Conservation (phyloP, 2,113 vertebrate species). For the Gymnarchus niloticus region DNA sequence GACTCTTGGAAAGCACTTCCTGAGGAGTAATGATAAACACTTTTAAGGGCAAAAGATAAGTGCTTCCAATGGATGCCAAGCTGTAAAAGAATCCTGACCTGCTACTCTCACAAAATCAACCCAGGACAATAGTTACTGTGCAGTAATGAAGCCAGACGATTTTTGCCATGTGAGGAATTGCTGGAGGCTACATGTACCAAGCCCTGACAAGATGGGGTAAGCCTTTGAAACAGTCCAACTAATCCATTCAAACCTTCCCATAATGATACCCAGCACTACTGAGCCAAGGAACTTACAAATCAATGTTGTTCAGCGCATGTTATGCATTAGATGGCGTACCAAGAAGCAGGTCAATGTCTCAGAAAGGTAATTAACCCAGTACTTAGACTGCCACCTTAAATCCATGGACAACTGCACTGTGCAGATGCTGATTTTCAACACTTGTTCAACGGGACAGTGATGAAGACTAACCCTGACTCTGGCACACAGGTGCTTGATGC, state of each 20-base stretch:
- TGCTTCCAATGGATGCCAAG: constrained; percentile 24
- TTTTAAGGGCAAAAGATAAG: constrained; percentile 35
- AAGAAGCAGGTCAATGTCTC: constrained; percentile 18
- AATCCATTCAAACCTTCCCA: not conserved
- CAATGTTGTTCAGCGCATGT: constrained; percentile 31
- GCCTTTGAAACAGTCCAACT: not conserved
- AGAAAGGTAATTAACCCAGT: constrained; percentile 24
- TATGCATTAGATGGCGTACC: constrained; percentile 28
- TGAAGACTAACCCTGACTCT: constrained; percentile 25
- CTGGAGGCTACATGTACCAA: not conserved
- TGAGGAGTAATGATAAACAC: constrained; percentile 37
- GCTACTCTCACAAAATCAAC: constrained; percentile 23
- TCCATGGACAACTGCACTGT: constrained; percentile 25
- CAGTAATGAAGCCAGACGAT: not conserved
- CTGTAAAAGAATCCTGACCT: constrained; percentile 14
- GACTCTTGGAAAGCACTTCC: constrained; percentile 34
- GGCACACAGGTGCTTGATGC: constrained; percentile 6
- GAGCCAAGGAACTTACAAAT: not conserved
- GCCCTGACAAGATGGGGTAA: not conserved
- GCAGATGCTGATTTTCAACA: constrained; percentile 30
- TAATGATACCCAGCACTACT: not conserved
- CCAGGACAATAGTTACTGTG: constrained; percentile 32
- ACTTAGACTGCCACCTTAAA: constrained; percentile 29
- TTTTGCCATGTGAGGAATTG: not conserved
- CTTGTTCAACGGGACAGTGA: constrained; percentile 14